These are phyloP conservation scores for Acrocephalus scirpaceus DNA, from an alignment of 2,797 vertebrate genomes.

Conservation along the genomic window DNA sequence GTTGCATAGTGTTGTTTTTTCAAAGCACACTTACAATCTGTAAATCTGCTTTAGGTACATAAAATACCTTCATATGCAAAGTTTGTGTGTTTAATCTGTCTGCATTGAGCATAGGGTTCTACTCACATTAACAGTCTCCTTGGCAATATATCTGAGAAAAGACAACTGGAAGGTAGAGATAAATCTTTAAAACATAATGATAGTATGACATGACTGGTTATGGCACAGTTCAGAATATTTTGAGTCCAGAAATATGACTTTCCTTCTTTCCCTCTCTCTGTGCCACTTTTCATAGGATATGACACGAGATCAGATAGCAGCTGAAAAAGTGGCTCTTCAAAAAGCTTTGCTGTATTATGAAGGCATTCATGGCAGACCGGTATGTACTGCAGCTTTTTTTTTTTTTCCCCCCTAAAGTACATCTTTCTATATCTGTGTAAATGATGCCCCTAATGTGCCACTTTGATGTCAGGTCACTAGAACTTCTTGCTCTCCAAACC, in stretches of 20 bases:
- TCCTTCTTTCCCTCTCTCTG: background rate
- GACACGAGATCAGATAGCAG: slow-evolving; percentile 94
- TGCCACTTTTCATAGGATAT: slow-evolving; percentile 85
- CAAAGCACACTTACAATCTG: background rate
- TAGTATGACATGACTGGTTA: background rate
- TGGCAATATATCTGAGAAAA: background rate
- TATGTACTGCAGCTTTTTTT: slow-evolving; percentile 71
- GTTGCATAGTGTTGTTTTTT: background rate
- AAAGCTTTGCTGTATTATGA: slow-evolving; percentile 94
- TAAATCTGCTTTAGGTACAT: background rate
- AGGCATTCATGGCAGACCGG: slow-evolving; percentile 94
- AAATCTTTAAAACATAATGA: background rate
- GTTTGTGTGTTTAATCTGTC: background rate
- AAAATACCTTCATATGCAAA: background rate
- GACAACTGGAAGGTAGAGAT: background rate
- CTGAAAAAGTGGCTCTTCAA: slow-evolving; percentile 94
- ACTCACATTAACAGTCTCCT: background rate
- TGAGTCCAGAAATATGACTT: background rate
- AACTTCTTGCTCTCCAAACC: background rate
- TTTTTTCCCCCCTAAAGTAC: background rate
- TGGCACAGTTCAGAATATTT: background rate
- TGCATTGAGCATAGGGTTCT: background rate
- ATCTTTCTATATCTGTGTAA: background rate
- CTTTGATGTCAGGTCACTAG: background rate
- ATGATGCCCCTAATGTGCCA: background rate